These are phyloP conservation scores for Polyploca ridens DNA, from an alignment of 2,888 invertebrate genomes.

Conservation along the genomic window DNA sequence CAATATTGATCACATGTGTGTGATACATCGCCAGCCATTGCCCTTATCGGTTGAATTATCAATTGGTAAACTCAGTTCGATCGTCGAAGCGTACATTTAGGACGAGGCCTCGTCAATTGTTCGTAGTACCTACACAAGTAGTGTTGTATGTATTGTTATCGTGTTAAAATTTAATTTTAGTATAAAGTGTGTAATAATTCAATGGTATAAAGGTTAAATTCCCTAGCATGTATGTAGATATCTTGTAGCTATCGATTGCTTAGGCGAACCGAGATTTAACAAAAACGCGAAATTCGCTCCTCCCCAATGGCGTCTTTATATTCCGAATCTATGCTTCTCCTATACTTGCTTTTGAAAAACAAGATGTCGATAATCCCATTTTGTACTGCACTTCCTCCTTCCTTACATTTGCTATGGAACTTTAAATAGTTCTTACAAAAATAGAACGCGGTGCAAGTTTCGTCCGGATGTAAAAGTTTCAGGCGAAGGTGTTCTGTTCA, in stretches of 20 bases:
- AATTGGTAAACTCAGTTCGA: background rate
- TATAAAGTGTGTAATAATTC: too few relatives aligned
- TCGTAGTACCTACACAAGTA: background rate
- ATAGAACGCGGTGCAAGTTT: slow-evolving; percentile 1
- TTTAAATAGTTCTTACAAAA: background rate
- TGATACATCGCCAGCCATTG: background rate
- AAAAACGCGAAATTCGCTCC: too few relatives aligned
- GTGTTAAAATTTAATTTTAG: too few relatives aligned
- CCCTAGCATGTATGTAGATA: background rate
- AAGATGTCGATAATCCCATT: background rate
- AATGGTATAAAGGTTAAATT: too few relatives aligned
- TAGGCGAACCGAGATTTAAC: background rate
- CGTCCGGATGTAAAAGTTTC: slow-evolving; percentile 1
- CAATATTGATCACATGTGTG: slow-evolving; percentile 7
- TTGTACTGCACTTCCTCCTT: background rate
- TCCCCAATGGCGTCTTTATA: background rate
- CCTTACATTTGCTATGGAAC: background rate
- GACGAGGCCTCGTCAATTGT: slow-evolving; percentile 1
- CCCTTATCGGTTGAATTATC: slow-evolving; percentile 13
- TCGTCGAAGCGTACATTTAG: background rate
- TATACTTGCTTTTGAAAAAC: background rate
- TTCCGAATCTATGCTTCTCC: background rate
- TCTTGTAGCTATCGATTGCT: too few relatives aligned
- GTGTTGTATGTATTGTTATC: background rate
- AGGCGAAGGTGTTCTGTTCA: slow-evolving; percentile 5